Base-by-base conservation (phyloP, 1,140 invertebrate genomes). In the Atta cephalotes region DNA sequence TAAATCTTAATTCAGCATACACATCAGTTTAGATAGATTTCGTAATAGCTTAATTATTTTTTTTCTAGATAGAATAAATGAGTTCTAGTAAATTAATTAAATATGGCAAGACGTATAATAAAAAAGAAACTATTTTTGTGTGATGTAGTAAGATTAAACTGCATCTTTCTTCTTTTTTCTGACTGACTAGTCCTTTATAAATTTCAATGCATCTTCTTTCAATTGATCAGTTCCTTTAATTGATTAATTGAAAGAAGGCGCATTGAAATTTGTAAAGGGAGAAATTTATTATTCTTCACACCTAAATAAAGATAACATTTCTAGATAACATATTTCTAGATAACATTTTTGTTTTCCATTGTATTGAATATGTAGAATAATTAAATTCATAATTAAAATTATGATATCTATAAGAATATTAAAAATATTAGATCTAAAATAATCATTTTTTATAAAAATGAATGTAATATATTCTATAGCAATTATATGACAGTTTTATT, bases 11-110 rank as follows among this genome's bases (percentile, higher is more conserved):
- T 51, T 71, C 9, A 70, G 3, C 3, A 31, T 74, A n/a, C n/a
- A n/a, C n/a, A 12, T 35, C 12, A n/a, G 39, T 58, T 76, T 14
- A 58, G 2, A 45, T 35, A 6, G 31, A 35, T 25, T 77, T 77
- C 1, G 9, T n/a, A 68, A 3, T 16, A 70, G 28, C 5, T 80
- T 39, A 35, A 68, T 56, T 80, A 80, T 9, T 68, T n/a, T 66
- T 1, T 79, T 1, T 66, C 6, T 79, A 7, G 14, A 0, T 18
- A 14, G n/a, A n/a, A 35, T 28, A 63, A 25, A 31, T 25, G 2
- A 78, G 5, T 78, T 6, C 21, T 63, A 63, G 0, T 76, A 31
- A 72, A 31, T 6, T 53, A 31, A 74, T 76, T 60, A 76, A 76
- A 58, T 51, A 3, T 51, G 7, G 0, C 1, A 71, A 2, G 21